Evolutionary conservation across 2,113 vertebrate genomes (phyloP).

Genomic region (Stegostoma tigrinum): DNA sequence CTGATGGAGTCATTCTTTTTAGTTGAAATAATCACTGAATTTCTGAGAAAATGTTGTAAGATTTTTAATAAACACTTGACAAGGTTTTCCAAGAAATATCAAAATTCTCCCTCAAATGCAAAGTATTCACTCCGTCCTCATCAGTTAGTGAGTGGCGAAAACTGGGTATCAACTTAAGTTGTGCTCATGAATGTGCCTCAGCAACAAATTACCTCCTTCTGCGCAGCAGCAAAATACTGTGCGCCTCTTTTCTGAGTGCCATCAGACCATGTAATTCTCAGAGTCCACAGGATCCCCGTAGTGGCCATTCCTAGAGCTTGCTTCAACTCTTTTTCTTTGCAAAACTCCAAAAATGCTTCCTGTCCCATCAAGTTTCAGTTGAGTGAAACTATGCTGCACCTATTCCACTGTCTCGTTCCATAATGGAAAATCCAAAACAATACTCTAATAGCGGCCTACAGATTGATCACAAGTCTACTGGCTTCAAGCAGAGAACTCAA

Average conservation of each 20-base stretch:
- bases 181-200: no score
- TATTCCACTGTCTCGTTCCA: neutral
- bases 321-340: neutral
- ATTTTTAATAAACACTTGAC: no score
- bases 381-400: neutral
- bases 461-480: neutral
- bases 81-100: no score
- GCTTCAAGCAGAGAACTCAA: neutral
- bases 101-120: neutral
- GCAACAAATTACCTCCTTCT: no score
- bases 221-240: no score
- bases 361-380: neutral
- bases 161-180: neutral
- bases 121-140: neutral
- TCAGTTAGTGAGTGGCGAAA: neutral
- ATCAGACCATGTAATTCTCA: no score
- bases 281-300: no score
- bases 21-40: no score
- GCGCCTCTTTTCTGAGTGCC: no score
- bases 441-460: neutral
- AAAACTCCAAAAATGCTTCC: neutral
- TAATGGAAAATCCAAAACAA: neutral
- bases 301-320: no score
- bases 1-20: no score
- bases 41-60: no score